Conservation (phyloP, 2,797 vertebrate genomes). For the Botia kubotai region DNA sequence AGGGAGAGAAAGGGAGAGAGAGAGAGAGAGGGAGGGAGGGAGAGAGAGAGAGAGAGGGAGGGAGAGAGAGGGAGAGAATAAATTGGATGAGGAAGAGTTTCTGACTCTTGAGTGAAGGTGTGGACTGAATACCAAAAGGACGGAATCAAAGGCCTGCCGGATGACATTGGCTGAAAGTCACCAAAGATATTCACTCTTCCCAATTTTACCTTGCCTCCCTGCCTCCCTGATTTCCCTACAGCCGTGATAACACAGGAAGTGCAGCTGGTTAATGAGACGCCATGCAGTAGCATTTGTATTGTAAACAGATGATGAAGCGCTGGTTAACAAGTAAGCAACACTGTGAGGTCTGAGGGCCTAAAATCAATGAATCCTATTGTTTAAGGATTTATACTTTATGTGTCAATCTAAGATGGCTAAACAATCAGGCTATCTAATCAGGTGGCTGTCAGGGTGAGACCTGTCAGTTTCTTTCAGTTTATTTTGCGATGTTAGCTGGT, state of each 20-base stretch:
- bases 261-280: not conserved
- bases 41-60: constrained; percentile 35
- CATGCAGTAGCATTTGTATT: constrained; percentile 4
- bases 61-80: constrained; percentile 24
- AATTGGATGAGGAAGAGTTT: constrained; percentile 46
- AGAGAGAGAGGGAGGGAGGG: not conserved
- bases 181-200: constrained; percentile 33
- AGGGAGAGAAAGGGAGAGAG: no score
- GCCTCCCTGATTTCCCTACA: constrained; percentile 18
- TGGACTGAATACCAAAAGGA: constrained; percentile 40
- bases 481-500: no score
- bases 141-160: constrained; percentile 38
- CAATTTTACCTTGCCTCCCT: not conserved
- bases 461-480: no score
- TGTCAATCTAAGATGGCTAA: no score
- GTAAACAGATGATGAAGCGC: not conserved
- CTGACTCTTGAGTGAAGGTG: constrained; percentile 37
- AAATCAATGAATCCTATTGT: no score
- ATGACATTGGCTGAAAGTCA: constrained; percentile 57
- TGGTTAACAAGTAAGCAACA: not conserved
- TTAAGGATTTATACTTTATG: no score
- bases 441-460: no score
- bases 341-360: no score
- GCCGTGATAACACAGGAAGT: constrained; percentile 19
- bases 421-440: no score